Conservation (phyloP, 2,888 invertebrate species). For the Dryocosmus kuriphilus region DNA sequence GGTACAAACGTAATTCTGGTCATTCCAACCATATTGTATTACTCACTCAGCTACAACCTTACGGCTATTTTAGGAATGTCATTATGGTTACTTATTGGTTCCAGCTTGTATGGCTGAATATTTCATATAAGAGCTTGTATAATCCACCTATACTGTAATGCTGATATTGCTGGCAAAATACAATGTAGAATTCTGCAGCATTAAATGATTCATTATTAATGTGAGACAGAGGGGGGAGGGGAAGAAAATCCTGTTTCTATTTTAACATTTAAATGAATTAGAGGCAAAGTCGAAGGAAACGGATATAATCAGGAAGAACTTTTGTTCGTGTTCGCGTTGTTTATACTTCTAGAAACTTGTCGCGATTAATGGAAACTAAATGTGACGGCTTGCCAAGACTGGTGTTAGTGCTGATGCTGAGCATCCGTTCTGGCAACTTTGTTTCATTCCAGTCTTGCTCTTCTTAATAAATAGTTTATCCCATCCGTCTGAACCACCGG, state of each 20-base stretch:
- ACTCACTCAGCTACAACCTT: no score
- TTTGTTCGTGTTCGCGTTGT: background rate
- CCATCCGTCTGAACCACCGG: conserved; percentile 21
- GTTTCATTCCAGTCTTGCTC: conserved; percentile 14
- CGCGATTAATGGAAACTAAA: conserved; percentile 35
- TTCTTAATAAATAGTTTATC: conserved; percentile 36
- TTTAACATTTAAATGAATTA: background rate
- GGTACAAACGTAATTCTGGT: no score
- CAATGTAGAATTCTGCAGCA: no score
- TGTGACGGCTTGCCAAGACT: background rate
- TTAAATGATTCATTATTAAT: no score
- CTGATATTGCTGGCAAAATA: no score
- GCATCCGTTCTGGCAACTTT: conserved; percentile 12
- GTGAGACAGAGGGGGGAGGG: no score
- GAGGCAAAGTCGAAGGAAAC: background rate
- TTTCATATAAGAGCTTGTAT: no score
- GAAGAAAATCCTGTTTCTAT: background rate
- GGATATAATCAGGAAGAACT: conserved; percentile 7
- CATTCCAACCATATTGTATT: no score
- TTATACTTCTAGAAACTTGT: conserved; percentile 20
- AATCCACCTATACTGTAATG: no score
- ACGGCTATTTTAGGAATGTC: no score
- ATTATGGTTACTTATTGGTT: no score
- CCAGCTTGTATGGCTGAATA: no score
- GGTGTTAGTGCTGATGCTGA: background rate